A percentile compares a stretch with the other conserved stretches of the same genome.
Conservation (phyloP, 2,113 vertebrate species). For the Leiothrix lutea region DNA sequence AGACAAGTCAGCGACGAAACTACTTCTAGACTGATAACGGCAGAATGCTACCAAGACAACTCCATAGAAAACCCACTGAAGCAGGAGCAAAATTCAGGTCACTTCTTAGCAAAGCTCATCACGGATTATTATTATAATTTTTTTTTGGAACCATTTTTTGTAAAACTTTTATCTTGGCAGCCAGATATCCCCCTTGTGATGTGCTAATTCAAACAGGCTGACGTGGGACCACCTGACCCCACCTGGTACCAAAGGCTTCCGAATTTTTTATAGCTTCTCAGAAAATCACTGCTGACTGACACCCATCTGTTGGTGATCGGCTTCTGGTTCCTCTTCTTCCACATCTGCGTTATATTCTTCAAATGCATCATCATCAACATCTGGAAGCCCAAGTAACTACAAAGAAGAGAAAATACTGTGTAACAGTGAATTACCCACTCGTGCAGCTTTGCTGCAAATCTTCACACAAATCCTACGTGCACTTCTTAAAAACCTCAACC, state of each 20-base stretch:
- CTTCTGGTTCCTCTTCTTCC: constrained; percentile 93
- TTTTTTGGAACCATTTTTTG: constrained; percentile 35
- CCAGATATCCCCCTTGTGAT: constrained; percentile 63
- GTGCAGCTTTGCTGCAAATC: not conserved
- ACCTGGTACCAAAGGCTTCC: constrained; percentile 52
- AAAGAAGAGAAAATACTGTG: constrained; percentile 55
- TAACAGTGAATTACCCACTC: not conserved
- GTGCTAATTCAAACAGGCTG: constrained; percentile 56
- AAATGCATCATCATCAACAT: constrained; percentile 92
- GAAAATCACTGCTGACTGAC: constrained; percentile 93
- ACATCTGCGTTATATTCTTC: constrained; percentile 98
- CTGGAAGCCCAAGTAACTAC: constrained; percentile 94
- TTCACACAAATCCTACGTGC: not conserved
- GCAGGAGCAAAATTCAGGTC: constrained; percentile 70
- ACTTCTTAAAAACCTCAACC: not conserved
- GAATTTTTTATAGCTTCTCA: constrained; percentile 41
- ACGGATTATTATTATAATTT: constrained; percentile 13
- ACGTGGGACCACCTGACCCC: constrained; percentile 56
- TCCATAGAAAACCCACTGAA: constrained; percentile 69
- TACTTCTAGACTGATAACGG: constrained; percentile 70
- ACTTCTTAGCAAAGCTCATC: constrained; percentile 74
- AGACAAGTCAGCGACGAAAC: constrained; percentile 64
- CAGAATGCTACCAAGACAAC: constrained; percentile 71
- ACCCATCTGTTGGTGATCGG: constrained; percentile 98
- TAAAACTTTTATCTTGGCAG: constrained; percentile 59